A percentile compares a stretch with the other conserved stretches of the same genome.
Conservation (phyloP, 2,113 vertebrate species). For the Mustelus asterias region DNA sequence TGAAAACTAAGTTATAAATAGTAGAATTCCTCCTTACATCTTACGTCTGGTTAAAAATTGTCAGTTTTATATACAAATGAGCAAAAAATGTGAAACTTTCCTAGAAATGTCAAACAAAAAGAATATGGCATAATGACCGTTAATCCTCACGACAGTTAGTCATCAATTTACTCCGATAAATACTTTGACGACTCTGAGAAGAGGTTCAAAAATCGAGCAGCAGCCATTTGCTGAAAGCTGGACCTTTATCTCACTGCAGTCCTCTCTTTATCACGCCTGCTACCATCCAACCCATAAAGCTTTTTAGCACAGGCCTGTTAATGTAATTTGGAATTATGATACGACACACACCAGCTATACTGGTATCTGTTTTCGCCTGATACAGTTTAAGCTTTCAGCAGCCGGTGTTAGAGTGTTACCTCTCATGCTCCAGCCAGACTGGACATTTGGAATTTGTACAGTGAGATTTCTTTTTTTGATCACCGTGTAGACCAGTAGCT, state of each 20-base stretch:
- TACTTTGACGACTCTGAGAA: not conserved
- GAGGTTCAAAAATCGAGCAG: not conserved
- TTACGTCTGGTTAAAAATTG: no score
- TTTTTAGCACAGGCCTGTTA: not conserved
- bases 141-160: no score
- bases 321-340: not conserved
- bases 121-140: not conserved
- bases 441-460: not conserved
- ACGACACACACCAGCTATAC: not conserved
- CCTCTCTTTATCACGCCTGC: not conserved
- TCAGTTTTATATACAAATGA: not conserved
- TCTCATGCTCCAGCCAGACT: not conserved
- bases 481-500: not conserved
- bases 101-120: not conserved
- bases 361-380: not conserved
- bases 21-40: not conserved
- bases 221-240: not conserved
- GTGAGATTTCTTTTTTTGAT: not conserved
- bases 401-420: not conserved
- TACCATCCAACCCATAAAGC: not conserved
- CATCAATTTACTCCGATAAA: not conserved
- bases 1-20: not conserved
- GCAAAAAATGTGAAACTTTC: not conserved
- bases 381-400: not conserved
- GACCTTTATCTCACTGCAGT: not conserved